Evolutionary conservation across 2,113 vertebrate species (phyloP).

Genomic region (Crotalus helleri): DNA sequence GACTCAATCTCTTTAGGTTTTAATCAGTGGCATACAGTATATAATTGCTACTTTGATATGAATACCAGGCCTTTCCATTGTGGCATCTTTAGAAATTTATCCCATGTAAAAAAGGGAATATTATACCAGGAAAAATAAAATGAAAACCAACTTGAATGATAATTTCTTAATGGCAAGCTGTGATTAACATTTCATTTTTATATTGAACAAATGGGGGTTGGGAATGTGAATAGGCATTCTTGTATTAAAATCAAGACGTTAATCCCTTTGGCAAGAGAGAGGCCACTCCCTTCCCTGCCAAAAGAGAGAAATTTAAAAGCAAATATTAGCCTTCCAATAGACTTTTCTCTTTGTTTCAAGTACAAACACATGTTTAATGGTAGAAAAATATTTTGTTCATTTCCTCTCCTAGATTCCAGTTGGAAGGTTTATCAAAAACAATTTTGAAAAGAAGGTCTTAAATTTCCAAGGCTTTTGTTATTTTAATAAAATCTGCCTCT

Average conservation of each 20-base stretch:
- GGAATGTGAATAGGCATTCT: conserved; percentile 28
- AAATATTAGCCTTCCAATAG: conserved; percentile 38
- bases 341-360: conserved; percentile 21
- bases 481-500: conserved; percentile 18
- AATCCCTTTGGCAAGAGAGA: conserved; percentile 19
- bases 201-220: neutral
- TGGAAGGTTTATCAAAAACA: conserved; percentile 32
- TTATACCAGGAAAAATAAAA: neutral
- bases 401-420: conserved; percentile 24
- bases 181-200: conserved; percentile 17
- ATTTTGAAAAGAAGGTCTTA: conserved; percentile 9
- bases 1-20: neutral
- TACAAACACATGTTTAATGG: conserved; percentile 3
- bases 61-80: neutral
- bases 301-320: conserved; percentile 17
- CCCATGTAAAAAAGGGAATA: neutral
- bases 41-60: neutral
- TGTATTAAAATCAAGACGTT: conserved; percentile 25
- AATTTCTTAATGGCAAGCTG: conserved; percentile 14
- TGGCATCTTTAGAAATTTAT: neutral
- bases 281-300: neutral
- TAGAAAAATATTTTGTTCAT: conserved; percentile 35
- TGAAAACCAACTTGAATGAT: neutral
- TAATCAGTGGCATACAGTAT: neutral
- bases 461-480: neutral